Base-by-base conservation (phyloP, 2,888 invertebrate species). In the Lasioglossum zephyrum region DNA sequence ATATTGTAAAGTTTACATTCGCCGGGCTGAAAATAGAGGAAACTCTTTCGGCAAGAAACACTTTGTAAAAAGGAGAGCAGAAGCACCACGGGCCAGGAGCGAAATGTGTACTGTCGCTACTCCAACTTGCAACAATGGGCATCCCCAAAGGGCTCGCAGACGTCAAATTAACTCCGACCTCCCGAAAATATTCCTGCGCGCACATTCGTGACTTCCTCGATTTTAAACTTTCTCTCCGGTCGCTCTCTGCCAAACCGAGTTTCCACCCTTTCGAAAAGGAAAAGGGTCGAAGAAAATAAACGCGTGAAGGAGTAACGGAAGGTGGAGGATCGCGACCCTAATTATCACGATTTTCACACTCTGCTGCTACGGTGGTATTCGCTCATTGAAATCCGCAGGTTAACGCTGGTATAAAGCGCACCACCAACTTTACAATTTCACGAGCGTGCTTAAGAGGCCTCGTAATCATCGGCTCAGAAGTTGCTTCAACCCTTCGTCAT, bases 111-210 rank as follows among this genome's bases (percentile, higher is more conserved):
- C 49, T 22, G 76, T 63, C 63, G 76, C 60, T 44, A 44, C 41
- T 47, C 18, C 44, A 31, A 69, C 39, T 69, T 69, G 49, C 69
- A 77, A 77, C 77, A 66, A 77, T 77, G 49, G 69, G 16, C 36
- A 69, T n/a, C n/a, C 69, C 77, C 69, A 77, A 69, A 53, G 66
- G 66, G 66, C 69, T 69, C 63, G 69, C 69, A 49, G 26, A 49
- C 69, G 66, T 77, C 69, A 69, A 77, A 69, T 77, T 77, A 77
- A 69, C 69, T 66, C 77, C 49, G 49, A 69, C 49, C 77, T n/a
- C 9, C 31, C 36, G 36, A 49, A 77, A 69, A 77, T 77, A 69
- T 69, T 77, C 11, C 77, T 1, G 39, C 77, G 2, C 13, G 63
- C 63, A 63, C 31, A 63, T 63, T 70, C 41, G 70, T 53, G 36